Base-by-base conservation (phyloP, 2,888 invertebrate genomes). In the Dorcus parallelipipedus region DNA sequence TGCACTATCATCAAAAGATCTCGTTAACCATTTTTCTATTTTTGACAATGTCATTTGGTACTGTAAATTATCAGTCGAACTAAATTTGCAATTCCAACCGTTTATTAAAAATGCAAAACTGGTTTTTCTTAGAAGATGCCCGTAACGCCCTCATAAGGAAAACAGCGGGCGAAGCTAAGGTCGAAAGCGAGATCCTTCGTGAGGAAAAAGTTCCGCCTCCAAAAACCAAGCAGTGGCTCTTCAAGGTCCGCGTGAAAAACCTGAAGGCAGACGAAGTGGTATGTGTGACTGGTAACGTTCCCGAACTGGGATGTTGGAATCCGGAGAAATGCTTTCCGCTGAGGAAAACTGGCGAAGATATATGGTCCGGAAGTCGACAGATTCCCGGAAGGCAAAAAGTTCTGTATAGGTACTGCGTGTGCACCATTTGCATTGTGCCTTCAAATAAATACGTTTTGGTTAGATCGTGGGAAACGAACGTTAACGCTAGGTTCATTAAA, bases 401-500 rank as follows among this genome's bases (percentile, higher is more conserved):
- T 7, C 81, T 83, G 45, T 93, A 89, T 75, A 85, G 95, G 39
- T 95, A 91, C 76, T 87, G 88, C 65, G 83, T 92, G 59, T 89
- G 90, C 73, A 81, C 87, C 14, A 14, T 14, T 20, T 87, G 14
- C 48, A 71, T 87, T 14, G 83, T 88, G 72, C 87, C 89, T 72
- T 87, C 89, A 60, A 79, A 81, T 39, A 80, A 81, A 49, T 75
- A 80, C 54, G 76, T 86, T 8, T 81, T 90, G 59, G 85, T 93
- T 9, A 83, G 89, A 9, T 83, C 83, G 59, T 95, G 94, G 94
- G 95, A 95, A 78, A 89, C 92, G 0, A 86, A 88, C 72, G 77
- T 90, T 64, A 78, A 80, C 52, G 87, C 93, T 26, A 81, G 94
- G 63, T 70, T 80, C 49, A 84, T 93, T 47, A 80, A 78, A 49